Percentiles rank a stretch among this genome's conserved stretches.
Evolutionary conservation across 2,888 invertebrate species (phyloP).

Genomic region (Endotricha flammealis): DNA sequence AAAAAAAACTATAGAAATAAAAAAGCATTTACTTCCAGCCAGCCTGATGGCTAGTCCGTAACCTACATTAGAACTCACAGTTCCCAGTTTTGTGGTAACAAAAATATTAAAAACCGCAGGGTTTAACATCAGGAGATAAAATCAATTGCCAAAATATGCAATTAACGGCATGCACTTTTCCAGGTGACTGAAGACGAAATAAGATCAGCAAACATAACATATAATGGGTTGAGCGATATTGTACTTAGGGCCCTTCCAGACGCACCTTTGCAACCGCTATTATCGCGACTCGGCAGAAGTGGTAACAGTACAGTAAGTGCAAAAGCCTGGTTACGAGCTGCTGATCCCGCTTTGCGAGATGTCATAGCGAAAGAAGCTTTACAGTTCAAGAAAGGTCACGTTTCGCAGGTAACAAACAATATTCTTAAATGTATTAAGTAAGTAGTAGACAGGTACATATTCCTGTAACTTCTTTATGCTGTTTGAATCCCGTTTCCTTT

Average conservation of each 20-base stretch:
- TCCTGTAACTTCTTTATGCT: too few relatives aligned
- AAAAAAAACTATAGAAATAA: too few relatives aligned
- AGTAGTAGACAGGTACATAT: too few relatives aligned
- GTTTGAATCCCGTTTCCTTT: too few relatives aligned
- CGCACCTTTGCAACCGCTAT: conserved; percentile 85
- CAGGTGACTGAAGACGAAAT: conserved; percentile 86
- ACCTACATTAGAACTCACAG: too few relatives aligned
- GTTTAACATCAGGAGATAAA: too few relatives aligned
- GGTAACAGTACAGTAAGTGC: conserved; percentile 68
- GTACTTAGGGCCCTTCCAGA: conserved; percentile 90
- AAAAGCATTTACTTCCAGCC: too few relatives aligned
- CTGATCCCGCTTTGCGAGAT: conserved; percentile 86
- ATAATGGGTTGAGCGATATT: conserved; percentile 86
- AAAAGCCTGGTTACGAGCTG: conserved; percentile 84
- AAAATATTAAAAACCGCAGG: too few relatives aligned
- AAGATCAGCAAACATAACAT: conserved; percentile 82
- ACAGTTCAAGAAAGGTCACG: conserved; percentile 84
- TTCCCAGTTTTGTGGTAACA: too few relatives aligned
- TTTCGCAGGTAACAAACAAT: conserved; percentile 54
- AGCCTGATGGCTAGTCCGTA: too few relatives aligned
- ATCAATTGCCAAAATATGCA: too few relatives aligned
- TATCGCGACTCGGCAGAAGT: conserved; percentile 82
- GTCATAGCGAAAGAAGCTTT: conserved; percentile 93
- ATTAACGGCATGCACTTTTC: too few relatives aligned
- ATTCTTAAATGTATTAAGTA: background rate